Conservation (phyloP, 2,113 vertebrate species). For the Callionymus lyra region DNA sequence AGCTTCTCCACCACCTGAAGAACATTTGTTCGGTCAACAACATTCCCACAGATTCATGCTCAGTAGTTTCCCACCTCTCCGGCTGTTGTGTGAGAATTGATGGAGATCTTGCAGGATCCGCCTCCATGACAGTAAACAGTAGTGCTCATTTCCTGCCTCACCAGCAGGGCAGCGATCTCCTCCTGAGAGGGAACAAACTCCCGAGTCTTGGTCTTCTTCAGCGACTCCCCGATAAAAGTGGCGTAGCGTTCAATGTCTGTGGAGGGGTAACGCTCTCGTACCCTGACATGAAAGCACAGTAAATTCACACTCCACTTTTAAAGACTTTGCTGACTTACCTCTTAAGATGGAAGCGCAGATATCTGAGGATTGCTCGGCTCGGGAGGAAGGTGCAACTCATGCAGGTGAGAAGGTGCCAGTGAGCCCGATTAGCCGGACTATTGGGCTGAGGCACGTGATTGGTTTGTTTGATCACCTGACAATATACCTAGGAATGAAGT, state of each 20-base stretch:
- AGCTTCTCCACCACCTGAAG: constrained; percentile 94
- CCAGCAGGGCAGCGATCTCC: constrained; percentile 82
- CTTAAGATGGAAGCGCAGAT: constrained; percentile 86
- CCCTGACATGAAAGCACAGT: constrained; percentile 50
- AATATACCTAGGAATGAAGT: constrained; percentile 67
- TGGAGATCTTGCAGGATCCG: constrained; percentile 90
- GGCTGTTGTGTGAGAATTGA: constrained; percentile 87
- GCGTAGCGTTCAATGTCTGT: constrained; percentile 82
- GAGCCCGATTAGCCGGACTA: constrained; percentile 77
- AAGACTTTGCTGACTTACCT: constrained; percentile 55
- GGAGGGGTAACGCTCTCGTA: constrained; percentile 75
- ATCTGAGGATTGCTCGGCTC: constrained; percentile 80
- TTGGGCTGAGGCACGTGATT: constrained; percentile 87
- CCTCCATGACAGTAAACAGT: constrained; percentile 89
- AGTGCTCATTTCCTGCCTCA: constrained; percentile 84
- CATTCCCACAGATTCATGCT: neutral
- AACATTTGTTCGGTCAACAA: neutral
- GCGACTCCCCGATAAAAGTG: constrained; percentile 77
- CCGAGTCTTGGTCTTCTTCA: constrained; percentile 83
- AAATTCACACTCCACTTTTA: neutral
- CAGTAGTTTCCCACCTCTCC: constrained; percentile 70
- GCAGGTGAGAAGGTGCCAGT: constrained; percentile 85
- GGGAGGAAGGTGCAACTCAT: constrained; percentile 90
- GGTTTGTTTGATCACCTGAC: constrained; percentile 90
- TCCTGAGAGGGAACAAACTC: constrained; percentile 89